These are phyloP conservation scores for Drosophila arizonae DNA, from an alignment of 1,140 invertebrate genomes.

Conservation along the genomic window DNA sequence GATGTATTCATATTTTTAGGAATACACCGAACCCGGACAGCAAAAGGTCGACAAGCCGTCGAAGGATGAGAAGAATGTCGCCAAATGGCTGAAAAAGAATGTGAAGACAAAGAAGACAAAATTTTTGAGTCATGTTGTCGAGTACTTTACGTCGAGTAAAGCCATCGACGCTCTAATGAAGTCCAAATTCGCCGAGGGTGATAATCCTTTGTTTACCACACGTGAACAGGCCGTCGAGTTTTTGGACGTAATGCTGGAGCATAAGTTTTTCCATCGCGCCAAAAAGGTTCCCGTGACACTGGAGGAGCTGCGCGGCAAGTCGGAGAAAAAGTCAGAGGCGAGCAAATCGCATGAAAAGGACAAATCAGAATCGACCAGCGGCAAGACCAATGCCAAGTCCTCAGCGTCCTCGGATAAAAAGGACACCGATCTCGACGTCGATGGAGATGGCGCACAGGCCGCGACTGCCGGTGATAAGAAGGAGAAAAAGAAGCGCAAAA, in stretches of 20 bases:
- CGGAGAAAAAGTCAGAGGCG: slow-evolving; percentile 55
- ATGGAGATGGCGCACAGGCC: slow-evolving; percentile 50
- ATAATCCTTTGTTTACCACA: slow-evolving; percentile 91
- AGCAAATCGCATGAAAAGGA: slow-evolving; percentile 73
- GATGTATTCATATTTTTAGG: slow-evolving; percentile 45
- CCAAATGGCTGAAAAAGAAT: slow-evolving; percentile 96
- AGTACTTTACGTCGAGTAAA: slow-evolving; percentile 96
- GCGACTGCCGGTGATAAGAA: slow-evolving; percentile 69
- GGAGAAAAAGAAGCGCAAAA: slow-evolving; percentile 87
- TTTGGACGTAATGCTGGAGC: slow-evolving; percentile 92
- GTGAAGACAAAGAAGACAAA: slow-evolving; percentile 97
- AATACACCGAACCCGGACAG: slow-evolving; percentile 82
- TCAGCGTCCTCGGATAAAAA: slow-evolving; percentile 38
- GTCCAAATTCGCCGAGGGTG: slow-evolving; percentile 94
- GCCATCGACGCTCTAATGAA: slow-evolving; percentile 95
- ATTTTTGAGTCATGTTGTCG: slow-evolving; percentile 97
- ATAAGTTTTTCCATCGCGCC: slow-evolving; percentile 97
- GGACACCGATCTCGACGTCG: slow-evolving; percentile 64
- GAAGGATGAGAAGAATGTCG: slow-evolving; percentile 96
- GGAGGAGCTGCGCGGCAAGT: slow-evolving; percentile 85
- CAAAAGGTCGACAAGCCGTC: slow-evolving; percentile 88
- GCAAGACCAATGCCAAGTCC: slow-evolving; percentile 37
- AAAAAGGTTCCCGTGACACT: slow-evolving; percentile 92
- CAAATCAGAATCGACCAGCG: slow-evolving; percentile 47
- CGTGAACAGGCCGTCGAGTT: slow-evolving; percentile 91